These are phyloP conservation scores for Laodelphax striatellus DNA, from an alignment of 1,140 invertebrate genomes.

Conservation along the genomic window DNA sequence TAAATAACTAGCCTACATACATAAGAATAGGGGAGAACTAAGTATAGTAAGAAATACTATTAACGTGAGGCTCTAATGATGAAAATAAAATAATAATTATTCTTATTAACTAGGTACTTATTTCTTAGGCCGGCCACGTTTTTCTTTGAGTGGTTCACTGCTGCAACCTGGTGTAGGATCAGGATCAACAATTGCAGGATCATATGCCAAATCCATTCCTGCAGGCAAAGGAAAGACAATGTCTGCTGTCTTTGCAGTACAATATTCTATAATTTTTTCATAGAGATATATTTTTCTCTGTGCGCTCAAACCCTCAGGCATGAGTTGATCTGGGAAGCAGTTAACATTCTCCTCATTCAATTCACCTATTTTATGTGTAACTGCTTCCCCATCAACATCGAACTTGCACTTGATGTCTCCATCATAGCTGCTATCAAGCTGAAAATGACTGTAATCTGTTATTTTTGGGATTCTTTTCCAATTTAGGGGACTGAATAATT, in stretches of 20 bases:
- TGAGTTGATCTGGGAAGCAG: background rate
- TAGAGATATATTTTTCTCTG: constrained; percentile 8
- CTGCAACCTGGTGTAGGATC: no score
- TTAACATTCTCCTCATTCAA: background rate
- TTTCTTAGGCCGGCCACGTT: no score
- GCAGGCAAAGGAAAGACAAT: background rate
- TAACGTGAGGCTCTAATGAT: no score
- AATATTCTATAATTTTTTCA: constrained; percentile 4
- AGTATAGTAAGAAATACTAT: no score
- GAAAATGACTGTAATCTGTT: background rate
- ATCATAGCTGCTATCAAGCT: constrained; percentile 1
- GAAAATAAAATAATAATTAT: no score
- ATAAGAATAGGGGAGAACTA: no score
- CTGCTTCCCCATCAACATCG: background rate
- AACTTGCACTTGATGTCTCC: background rate
- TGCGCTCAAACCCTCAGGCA: background rate
- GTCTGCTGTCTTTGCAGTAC: background rate
- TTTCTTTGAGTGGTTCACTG: no score
- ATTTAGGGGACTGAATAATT: background rate
- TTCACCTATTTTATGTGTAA: background rate
- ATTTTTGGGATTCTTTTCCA: constrained; percentile 1
- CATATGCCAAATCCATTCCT: background rate
- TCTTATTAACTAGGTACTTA: no score
- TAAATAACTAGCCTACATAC: no score
- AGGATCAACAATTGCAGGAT: no score